Percentiles rank a stretch among this genome's conserved stretches.
phyloP scores from a whole-genome alignment of 2,113 vertebrate genomes.

The Crocuta crocuta region DNA sequence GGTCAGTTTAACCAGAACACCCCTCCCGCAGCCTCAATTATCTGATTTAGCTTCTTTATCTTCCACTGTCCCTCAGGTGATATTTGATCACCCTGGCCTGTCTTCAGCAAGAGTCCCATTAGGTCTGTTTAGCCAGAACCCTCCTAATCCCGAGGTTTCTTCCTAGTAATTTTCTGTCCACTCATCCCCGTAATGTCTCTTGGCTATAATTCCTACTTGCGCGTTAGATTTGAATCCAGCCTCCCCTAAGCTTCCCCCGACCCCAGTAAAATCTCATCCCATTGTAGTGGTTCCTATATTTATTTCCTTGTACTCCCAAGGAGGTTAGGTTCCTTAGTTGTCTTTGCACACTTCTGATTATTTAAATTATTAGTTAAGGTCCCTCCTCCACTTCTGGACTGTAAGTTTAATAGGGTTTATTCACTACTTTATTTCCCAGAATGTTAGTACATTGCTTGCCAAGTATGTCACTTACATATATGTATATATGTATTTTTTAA shows the following conservation, averaged over 20 bases:
- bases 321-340: background rate
- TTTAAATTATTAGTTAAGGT: background rate
- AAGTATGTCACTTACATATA: background rate
- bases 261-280: background rate
- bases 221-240: background rate
- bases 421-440: background rate
- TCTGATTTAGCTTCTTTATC: background rate
- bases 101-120: background rate
- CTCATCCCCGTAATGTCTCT: background rate
- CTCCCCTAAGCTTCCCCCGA: background rate
- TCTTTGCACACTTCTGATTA: conserved; percentile 2
- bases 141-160: background rate
- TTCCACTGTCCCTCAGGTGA: background rate
- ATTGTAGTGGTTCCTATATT: background rate
- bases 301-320: background rate
- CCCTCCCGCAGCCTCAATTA: background rate
- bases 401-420: background rate
- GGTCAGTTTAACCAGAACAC: background rate
- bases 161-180: background rate
- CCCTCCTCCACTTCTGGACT: background rate
- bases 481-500: background rate
- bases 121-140: background rate
- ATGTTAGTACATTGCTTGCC: background rate
- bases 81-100: background rate
- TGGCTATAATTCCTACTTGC: background rate